phyloP scores from a whole-genome alignment of 1,140 invertebrate genomes.

The Bombus vancouverensis region DNA sequence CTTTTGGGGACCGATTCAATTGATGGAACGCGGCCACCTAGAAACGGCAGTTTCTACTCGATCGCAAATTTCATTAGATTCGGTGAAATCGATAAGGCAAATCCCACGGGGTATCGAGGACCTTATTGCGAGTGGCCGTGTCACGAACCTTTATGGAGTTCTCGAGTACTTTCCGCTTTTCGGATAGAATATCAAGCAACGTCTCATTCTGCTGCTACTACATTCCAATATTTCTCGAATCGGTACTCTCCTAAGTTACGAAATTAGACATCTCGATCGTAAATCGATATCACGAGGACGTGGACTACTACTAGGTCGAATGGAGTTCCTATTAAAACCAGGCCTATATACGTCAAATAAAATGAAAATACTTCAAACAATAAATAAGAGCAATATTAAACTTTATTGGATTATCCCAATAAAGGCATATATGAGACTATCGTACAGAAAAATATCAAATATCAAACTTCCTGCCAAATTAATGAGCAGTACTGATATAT shows the following conservation, averaged over 20 bases:
- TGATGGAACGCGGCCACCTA: background rate
- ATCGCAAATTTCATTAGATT: conserved; percentile 55
- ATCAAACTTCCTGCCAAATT: background rate
- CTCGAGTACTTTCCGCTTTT: conserved; percentile 43
- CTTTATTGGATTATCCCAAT: too few species aligned
- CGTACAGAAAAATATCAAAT: background rate
- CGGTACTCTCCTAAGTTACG: background rate
- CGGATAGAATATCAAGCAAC: conserved; percentile 45
- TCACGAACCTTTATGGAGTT: conserved; percentile 54
- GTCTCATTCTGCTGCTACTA: conserved; percentile 6
- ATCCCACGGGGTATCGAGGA: conserved; percentile 39
- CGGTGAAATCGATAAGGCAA: conserved; percentile 56
- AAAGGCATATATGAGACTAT: too few species aligned
- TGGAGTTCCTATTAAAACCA: background rate
- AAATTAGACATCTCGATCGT: background rate
- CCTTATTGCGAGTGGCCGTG: conserved; percentile 46
- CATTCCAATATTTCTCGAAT: background rate
- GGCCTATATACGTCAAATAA: background rate
- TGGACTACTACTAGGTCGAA: background rate
- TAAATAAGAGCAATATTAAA: background rate
- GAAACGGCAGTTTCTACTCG: conserved; percentile 11
- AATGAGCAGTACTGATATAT: too few species aligned
- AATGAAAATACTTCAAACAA: background rate
- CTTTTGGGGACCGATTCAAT: too few species aligned
- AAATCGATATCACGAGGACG: background rate